phyloP scores from a whole-genome alignment of 2,797 vertebrate genomes.

The Emys orbicularis region DNA sequence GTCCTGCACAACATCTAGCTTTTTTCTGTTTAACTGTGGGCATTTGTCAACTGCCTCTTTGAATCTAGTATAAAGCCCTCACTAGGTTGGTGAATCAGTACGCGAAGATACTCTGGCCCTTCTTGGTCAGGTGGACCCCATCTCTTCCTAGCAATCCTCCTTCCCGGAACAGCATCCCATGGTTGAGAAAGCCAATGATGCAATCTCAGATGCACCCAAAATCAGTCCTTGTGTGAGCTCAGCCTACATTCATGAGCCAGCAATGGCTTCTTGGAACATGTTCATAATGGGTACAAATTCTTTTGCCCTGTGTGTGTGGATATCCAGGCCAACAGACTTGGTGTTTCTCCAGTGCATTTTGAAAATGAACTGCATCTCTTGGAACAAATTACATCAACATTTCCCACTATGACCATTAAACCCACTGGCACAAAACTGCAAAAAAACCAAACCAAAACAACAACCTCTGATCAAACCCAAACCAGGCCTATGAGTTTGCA shows the following conservation, averaged over 20 bases:
- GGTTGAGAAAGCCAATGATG: neutral
- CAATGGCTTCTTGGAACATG: neutral
- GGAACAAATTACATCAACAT: neutral
- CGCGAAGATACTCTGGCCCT: neutral
- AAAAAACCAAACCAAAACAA: neutral
- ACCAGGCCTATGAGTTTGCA: neutral
- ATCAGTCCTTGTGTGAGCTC: neutral
- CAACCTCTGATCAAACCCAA: neutral
- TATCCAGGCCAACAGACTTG: neutral
- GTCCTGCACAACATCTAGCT: neutral
- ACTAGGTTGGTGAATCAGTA: neutral
- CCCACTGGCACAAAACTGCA: neutral
- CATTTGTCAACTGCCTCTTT: neutral
- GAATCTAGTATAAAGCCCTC: neutral
- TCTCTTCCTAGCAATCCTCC: neutral
- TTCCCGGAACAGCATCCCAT: neutral
- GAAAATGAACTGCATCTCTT: neutral
- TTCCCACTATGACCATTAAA: neutral
- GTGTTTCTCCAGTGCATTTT: neutral
- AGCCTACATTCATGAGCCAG: neutral
- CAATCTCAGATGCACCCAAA: neutral
- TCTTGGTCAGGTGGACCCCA: neutral
- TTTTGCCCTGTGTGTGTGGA: neutral
- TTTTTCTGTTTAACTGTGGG: neutral
- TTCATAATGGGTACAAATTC: neutral